Evolutionary conservation across 2,888 invertebrate species (phyloP), one percentile per base, ranked within the genome.

Genomic region (Cantharis lateralis): DNA sequence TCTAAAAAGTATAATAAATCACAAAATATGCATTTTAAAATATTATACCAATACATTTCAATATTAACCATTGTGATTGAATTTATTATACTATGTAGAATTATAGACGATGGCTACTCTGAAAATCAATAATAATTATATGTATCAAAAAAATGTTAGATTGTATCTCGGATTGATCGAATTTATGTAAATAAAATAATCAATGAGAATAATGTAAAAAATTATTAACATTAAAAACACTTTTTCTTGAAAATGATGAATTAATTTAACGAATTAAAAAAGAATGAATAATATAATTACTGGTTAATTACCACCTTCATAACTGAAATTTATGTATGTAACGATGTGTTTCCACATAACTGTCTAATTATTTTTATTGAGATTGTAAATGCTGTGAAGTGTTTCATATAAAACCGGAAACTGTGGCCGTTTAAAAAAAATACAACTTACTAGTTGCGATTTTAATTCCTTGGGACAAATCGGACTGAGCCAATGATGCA

Each of bases 401-500:
- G 48, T 48, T 48, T 48, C 48, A 13, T 48, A 48, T n/a, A 48
- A 48, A 48, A 48, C 48, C 48, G 48, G 48, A 48, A 48, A 48
- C 48, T 48, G 48, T 13, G 48, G 48, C 48, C 48, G n/a, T 48
- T 48, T n/a, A 63, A 62, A 18, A 20, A 20, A 15, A 70, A 15
- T 20, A 64, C 26, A 77, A 90, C 91, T 91, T 92, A 94, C 94
- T 89, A 94, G 92, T 92, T 94, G 93, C 87, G 93, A 91, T 89
- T 94, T 94, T 86, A 94, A 91, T 90, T 95, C 95, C 91, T 95
- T 95, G 87, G 91, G 89, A 90, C 89, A 92, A 82, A 94, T 92
- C 82, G 96, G 96, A 86, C 95, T 94, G 87, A 96, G 91, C 95
- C 95, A 96, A 89, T 95, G 95, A 89, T 96, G 96, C 88, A 96